These are phyloP conservation scores for Diadegma fenestrale DNA, from an alignment of 2,888 invertebrate species.

Conservation along the genomic window DNA sequence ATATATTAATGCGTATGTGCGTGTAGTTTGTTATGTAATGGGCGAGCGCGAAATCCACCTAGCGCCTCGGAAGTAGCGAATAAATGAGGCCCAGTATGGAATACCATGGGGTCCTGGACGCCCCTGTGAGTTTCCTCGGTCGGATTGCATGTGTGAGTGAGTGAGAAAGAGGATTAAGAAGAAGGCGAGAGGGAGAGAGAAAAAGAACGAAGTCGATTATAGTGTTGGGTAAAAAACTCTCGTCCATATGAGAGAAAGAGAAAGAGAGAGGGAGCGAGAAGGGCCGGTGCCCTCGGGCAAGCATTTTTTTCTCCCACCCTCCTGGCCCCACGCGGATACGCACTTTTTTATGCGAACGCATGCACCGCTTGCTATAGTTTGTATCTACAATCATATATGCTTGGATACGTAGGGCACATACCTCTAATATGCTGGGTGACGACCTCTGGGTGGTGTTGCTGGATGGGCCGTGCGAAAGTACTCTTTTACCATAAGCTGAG, in stretches of 20 bases:
- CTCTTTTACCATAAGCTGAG: slow-evolving; percentile 62
- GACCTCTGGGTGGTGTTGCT: slow-evolving; percentile 63
- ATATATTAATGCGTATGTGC: slow-evolving; percentile 53
- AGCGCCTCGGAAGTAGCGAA: slow-evolving; percentile 60
- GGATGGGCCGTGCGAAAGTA: slow-evolving; percentile 81
- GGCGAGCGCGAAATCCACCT: slow-evolving; percentile 42
- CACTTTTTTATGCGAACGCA: slow-evolving; percentile 70
- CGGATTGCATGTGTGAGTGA: not conserved
- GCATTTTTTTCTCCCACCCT: slow-evolving; percentile 64
- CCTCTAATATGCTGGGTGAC: slow-evolving; percentile 63
- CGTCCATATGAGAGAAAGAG: slow-evolving; percentile 58
- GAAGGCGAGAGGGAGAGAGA: slow-evolving; percentile 57
- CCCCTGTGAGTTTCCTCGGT: slow-evolving; percentile 21
- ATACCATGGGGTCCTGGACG: not conserved
- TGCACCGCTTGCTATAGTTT: slow-evolving; percentile 63
- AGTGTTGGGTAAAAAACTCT: slow-evolving; percentile 34
- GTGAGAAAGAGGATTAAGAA: not conserved
- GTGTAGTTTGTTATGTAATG: slow-evolving; percentile 48
- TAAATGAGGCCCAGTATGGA: slow-evolving; percentile 9
- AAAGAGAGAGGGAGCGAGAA: slow-evolving; percentile 10
- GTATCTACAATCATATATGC: slow-evolving; percentile 27
- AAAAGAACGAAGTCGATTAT: slow-evolving; percentile 55
- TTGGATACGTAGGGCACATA: slow-evolving; percentile 41
- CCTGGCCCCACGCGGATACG: slow-evolving; percentile 71
- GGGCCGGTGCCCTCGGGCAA: slow-evolving; percentile 59